Evolutionary conservation across 1,140 invertebrate species (phyloP), one percentile per base, ranked within the genome.

Genomic region (Monochamus saltuarius): DNA sequence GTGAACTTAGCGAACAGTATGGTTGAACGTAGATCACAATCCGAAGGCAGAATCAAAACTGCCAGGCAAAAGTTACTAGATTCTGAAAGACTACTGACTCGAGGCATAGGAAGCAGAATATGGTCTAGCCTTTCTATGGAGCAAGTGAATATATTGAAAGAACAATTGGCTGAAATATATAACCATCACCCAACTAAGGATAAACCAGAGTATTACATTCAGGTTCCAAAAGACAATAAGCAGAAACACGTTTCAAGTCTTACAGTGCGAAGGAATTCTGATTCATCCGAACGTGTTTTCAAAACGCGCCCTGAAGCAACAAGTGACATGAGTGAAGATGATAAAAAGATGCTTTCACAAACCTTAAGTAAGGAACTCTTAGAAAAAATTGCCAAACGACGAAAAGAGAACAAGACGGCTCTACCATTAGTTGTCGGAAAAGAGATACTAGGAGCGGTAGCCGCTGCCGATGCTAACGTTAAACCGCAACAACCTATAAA

Each of bases 51-150:
- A 63, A 61, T 51, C 14, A 58, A 51, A 50, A 51, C 64, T 35
- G 63, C 59, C 43, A 38, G 55, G 56, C 62, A 72, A 50, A 72
- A 65, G 55, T 58, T 67, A 29, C 36, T 62, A 9, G 64, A 67
- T 16, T 55, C 60, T 1, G 66, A 74, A 50, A 60, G 52, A 29
- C 46, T 81, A 2, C 76, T 81, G 56, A 82, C 78, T 66, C 80
- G 84, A 38, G 85, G 85, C 0, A 82, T 90, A 16, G 89, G 88
- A 36, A 88, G 83, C 66, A 84, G 87, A 49, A 81, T 92, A 36
- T 92, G 91, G 83, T 92, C 90, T 68, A 92, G 90, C 70, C 77
- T 94, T 40, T 90, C 90, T 0, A 85, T 89, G 75, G 90, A 94
- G 65, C 91, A 94, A 78, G 87, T 94, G 0, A 89, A 85, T 68